Conservation (phyloP, 1,140 invertebrate genomes). For the Drosophila nikananu region DNA sequence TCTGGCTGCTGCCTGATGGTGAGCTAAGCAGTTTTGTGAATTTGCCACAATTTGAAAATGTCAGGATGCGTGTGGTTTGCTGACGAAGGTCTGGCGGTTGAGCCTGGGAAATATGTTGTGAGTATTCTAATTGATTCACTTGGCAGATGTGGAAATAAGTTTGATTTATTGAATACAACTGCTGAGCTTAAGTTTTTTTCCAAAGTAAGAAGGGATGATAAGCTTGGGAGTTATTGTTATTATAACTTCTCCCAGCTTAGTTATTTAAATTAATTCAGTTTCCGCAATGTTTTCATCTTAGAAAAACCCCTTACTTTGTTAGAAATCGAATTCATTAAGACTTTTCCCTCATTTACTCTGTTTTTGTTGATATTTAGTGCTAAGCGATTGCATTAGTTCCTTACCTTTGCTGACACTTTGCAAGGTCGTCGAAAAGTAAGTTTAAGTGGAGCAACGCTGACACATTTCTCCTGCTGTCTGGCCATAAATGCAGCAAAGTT, state of each 20-base stretch:
- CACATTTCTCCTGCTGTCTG: constrained; percentile 31
- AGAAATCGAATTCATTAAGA: constrained; percentile 14
- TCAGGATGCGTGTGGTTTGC: constrained; percentile 18
- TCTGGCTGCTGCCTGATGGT: background rate
- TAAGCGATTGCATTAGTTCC: constrained; percentile 30
- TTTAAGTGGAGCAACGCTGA: constrained; percentile 42
- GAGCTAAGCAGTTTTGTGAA: constrained; percentile 28
- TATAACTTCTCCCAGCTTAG: background rate
- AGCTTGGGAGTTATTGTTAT: background rate
- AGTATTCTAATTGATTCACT: constrained; percentile 47
- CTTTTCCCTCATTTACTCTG: background rate
- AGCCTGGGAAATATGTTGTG: constrained; percentile 8
- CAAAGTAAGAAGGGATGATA: background rate
- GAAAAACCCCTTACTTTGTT: background rate
- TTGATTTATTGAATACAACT: constrained; percentile 3
- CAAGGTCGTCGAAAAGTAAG: constrained; percentile 49
- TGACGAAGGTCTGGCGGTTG: constrained; percentile 26
- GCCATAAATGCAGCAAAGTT: constrained; percentile 35
- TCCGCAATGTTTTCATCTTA: background rate
- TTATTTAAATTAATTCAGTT: constrained; percentile 14
- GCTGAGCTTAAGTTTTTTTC: background rate
- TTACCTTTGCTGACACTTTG: constrained; percentile 25
- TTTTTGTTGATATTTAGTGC: constrained; percentile 4
- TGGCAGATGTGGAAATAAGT: constrained; percentile 4
- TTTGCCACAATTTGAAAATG: constrained; percentile 30